Evolutionary conservation across 1,140 invertebrate genomes (phyloP), one percentile per base, ranked within the genome.

Genomic region (Hycleus cichorii): DNA sequence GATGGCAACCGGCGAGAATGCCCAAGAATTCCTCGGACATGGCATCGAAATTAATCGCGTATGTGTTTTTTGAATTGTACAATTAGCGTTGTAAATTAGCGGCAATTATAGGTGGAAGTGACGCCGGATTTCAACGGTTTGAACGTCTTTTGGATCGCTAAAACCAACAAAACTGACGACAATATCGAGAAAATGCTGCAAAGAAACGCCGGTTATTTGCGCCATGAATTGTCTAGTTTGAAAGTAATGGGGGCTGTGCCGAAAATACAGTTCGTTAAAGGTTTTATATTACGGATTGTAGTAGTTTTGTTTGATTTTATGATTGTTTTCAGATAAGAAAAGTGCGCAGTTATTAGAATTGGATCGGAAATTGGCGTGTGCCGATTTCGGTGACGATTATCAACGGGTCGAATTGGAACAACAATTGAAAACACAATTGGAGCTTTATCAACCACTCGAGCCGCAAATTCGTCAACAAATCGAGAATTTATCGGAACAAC

Each of bases 171-270:
- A 60, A 60, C 74, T 40, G 76, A 79, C 60, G 66, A 65, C 0
- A 62, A 77, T 12, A 77, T 80, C 2, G 80, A 86, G 54, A 59
- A 72, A 25, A 60, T 83, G 1, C 69, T 90, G 2, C 69, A 78
- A 32, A 74, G 73, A 38, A 74, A 76, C 49, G 79, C 81, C 1
- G 78, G 78, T 3, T 63, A 69, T 10, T 64, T 91, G 7, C 76
- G 86, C 39, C 84, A 89, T 69, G 82, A 88, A 68, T 70, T 90
- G 7, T 82, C 83, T 1, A 81, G 83, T 58, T 71, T 89, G 0
- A 72, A 78, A 40, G 66, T 90, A 1, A 85, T 90, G 74, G 88
- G 88, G 3, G 72, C 79, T 43, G 80, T 90, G 10, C 88, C 89
- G 6, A 79, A 78, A 49, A 82, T 91, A 49, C 64, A 75, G 10